These are phyloP conservation scores for Steatocranus sp. DNA, from an alignment of 2,797 vertebrate species.

Conservation along the genomic window DNA sequence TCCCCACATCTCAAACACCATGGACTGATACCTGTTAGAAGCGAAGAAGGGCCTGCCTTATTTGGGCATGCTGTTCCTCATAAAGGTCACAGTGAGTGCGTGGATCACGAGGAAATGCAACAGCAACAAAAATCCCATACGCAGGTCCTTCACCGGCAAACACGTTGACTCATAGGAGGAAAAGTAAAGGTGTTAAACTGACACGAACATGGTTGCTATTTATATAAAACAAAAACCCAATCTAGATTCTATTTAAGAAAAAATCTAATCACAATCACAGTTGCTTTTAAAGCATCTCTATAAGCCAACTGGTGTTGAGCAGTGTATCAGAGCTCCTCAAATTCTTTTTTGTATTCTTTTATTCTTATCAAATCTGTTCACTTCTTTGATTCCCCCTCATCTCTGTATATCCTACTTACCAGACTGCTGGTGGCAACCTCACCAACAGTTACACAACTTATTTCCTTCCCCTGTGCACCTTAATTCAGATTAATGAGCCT, in stretches of 20 bases:
- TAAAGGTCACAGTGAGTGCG: not conserved
- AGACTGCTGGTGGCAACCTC: not conserved
- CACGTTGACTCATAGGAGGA: not conserved
- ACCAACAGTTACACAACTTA: not conserved
- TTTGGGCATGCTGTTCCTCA: not conserved
- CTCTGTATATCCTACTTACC: not conserved
- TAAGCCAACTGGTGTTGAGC: not conserved
- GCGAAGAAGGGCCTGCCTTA: not conserved
- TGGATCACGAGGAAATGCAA: not conserved
- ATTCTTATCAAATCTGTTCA: not conserved
- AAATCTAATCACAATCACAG: not conserved
- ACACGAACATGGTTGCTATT: not conserved
- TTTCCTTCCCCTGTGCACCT: not conserved
- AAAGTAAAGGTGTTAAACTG: not conserved
- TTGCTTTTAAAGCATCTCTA: not conserved
- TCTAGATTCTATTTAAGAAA: not conserved
- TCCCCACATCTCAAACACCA: not conserved
- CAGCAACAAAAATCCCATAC: not conserved
- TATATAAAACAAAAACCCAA: not conserved
- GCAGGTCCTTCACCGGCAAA: not conserved
- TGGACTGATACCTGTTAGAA: not conserved
- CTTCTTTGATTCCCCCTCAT: not conserved
- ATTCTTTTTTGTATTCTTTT: not conserved
- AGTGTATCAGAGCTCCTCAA: not conserved
- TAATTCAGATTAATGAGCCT: constrained; percentile 8